Conservation (phyloP, 1,140 invertebrate genomes). For the Prorops nasuta region DNA sequence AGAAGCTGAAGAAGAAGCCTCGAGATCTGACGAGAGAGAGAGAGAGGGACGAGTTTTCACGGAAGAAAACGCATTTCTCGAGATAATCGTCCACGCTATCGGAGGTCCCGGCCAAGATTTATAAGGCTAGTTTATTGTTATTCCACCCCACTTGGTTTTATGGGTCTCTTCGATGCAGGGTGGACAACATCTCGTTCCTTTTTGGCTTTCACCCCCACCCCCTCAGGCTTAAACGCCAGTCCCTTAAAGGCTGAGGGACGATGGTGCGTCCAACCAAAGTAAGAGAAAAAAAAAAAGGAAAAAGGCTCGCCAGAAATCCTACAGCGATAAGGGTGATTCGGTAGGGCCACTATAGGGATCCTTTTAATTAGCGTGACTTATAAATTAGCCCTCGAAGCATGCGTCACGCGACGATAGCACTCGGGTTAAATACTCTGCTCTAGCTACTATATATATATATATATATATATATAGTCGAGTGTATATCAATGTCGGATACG, state of each 20-base stretch:
- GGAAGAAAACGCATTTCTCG: slow-evolving; percentile 47
- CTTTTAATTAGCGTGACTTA: slow-evolving; percentile 17
- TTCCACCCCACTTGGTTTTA: slow-evolving; percentile 52
- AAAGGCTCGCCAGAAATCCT: slow-evolving; percentile 8
- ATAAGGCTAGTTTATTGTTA: slow-evolving; percentile 54
- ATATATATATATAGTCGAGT: no score
- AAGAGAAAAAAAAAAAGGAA: slow-evolving; percentile 17
- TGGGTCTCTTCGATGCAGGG: slow-evolving; percentile 35
- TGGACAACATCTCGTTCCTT: slow-evolving; percentile 16
- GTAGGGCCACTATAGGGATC: slow-evolving; percentile 4
- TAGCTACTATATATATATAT: background rate
- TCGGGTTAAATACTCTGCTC: background rate
- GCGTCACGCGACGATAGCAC: background rate
- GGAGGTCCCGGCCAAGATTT: slow-evolving; percentile 45
- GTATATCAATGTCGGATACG: background rate
- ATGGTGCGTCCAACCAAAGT: slow-evolving; percentile 18
- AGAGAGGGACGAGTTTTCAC: no score
- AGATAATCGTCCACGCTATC: slow-evolving; percentile 51
- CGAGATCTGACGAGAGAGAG: no score
- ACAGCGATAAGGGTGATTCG: slow-evolving; percentile 17
- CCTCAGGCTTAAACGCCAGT: no score
- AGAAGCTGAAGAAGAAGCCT: no score
- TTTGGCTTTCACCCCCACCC: no score
- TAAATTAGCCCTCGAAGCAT: slow-evolving; percentile 8
- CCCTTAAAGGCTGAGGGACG: slow-evolving; percentile 29